phyloP scores from a whole-genome alignment of 2,113 vertebrate genomes.

The Phrynosoma blainvillii region DNA sequence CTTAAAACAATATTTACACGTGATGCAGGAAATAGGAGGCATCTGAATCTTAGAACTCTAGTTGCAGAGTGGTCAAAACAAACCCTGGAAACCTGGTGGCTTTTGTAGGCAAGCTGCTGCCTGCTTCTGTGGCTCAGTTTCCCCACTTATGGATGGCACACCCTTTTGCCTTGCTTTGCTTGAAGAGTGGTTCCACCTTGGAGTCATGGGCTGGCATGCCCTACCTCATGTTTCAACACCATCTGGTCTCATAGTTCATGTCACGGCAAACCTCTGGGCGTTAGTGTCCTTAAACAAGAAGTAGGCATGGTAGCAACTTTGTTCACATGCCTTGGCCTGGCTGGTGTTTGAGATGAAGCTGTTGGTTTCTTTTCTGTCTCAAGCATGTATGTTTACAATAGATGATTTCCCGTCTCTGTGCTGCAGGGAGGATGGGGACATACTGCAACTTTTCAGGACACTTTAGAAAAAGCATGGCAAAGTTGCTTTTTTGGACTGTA shows the following conservation, averaged over 20 bases:
- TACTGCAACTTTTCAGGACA: no score
- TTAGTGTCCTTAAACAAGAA: background rate
- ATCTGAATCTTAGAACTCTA: background rate
- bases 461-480: no score
- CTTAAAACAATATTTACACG: background rate
- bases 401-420: no score
- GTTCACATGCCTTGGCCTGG: background rate
- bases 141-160: background rate
- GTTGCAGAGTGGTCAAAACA: background rate
- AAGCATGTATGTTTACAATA: no score
- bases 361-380: background rate
- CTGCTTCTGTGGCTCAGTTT: slow-evolving; percentile 47
- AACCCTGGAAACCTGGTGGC: background rate
- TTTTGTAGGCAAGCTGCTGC: background rate
- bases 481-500: no score
- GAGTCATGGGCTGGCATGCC: background rate
- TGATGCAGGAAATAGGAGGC: background rate
- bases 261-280: background rate
- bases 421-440: no score
- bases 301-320: background rate
- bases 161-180: background rate
- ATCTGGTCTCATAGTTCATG: background rate
- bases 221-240: background rate
- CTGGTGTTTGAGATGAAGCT: background rate
- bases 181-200: no score